Evolutionary conservation across 2,113 vertebrate genomes (phyloP), one percentile per base, ranked within the genome.

Genomic region (Chinchilla lanigera): DNA sequence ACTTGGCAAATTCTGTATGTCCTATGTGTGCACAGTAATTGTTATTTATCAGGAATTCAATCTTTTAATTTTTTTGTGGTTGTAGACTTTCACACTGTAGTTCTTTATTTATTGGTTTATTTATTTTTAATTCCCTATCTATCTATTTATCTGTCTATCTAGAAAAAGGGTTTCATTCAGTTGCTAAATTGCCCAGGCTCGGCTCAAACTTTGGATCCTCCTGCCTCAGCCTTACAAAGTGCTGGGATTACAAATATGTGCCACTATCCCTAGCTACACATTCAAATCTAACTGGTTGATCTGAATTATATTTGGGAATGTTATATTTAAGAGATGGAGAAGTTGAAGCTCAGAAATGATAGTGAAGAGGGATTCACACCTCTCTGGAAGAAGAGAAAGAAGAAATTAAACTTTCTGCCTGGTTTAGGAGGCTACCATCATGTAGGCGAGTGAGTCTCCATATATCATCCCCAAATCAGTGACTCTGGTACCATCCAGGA

Each of bases 381-480:
- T 80, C 77, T 41, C 60, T 86, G n/a, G 30, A 71, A 93, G 58
- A 95, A 93, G 28, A 75, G 56, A 90, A 92, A 81, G 61, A 24
- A 86, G 26, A 81, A 61, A 56, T 14, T 44, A 58, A 44, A 44
- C 35, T 35, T 35, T 26, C 61, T 1, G 8, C 30, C n/a, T 89
- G 60, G 16, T 26, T 90, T 54, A 67, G 47, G 47, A 81, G 14
- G 35, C 58, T 58, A 86, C 19, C 69, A 52, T 50, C 56, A 24
- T 11, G 9, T 35, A 87, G 33, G 30, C 14, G 30, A 84, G 50
- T 56, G 65, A 41, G 33, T 86, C 47, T 90, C 47, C 41, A 82
- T 28, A 33, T 35, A 50, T 52, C 1, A 2, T 41, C 38, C 24
- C 2, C 13, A 67, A 56, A 67, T n/a, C 41, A 96, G 63, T 13